These are phyloP conservation scores for Rugalucina vietnamica DNA, from an alignment of 2,888 invertebrate species.

Conservation along the genomic window DNA sequence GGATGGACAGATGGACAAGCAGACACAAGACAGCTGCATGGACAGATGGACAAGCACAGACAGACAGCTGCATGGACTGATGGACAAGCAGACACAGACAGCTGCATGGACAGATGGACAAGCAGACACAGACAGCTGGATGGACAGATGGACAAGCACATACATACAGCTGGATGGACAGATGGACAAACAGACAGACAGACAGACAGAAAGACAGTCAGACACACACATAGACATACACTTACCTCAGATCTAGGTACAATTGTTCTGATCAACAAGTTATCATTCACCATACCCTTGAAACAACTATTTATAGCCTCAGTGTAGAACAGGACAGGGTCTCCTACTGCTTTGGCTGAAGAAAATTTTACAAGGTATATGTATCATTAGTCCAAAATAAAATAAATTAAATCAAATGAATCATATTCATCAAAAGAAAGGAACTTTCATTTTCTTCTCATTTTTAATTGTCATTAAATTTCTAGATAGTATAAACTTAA, in stretches of 20 bases:
- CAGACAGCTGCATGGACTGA: background rate
- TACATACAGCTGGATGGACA: background rate
- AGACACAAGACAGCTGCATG: too few relatives aligned
- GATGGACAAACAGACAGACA: background rate
- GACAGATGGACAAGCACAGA: too few relatives aligned
- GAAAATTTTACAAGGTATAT: too few relatives aligned
- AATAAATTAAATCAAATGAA: too few relatives aligned
- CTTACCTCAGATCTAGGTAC: conserved; percentile 74
- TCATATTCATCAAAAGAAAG: too few relatives aligned
- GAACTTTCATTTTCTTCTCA: too few relatives aligned
- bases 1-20: background rate
- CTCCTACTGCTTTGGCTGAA: conserved; percentile 68
- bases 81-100: background rate
- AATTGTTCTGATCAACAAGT: conserved; percentile 65
- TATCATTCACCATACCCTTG: conserved; percentile 67
- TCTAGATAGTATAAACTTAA: too few relatives aligned
- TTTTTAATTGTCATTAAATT: too few relatives aligned
- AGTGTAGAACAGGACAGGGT: conserved; percentile 67
- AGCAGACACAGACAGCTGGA: background rate
- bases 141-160: background rate
- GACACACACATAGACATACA: background rate
- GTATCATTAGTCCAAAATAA: too few relatives aligned
- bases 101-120: background rate
- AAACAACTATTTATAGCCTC: conserved; percentile 65
- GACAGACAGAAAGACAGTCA: too few relatives aligned